phyloP scores from a whole-genome alignment of 2,888 invertebrate species.

The Cremastinae sp. region DNA sequence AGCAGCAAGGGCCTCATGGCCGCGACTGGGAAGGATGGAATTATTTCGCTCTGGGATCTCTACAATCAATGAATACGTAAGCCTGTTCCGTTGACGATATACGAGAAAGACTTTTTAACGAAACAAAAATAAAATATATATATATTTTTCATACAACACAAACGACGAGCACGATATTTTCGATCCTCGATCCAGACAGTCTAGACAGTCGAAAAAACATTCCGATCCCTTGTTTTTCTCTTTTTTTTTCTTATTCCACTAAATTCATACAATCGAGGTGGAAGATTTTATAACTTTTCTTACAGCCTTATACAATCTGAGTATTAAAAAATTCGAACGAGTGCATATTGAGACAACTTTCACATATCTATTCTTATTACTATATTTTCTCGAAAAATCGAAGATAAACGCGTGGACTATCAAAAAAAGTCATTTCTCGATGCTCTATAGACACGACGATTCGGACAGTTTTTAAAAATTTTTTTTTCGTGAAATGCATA shows the following conservation, averaged over 20 bases:
- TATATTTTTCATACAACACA: conserved; percentile 61
- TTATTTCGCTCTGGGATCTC: conserved; percentile 90
- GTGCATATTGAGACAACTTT: no score
- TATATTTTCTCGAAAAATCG: no score
- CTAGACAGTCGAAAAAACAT: no score
- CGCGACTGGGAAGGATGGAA: conserved; percentile 87
- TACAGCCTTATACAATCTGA: not conserved
- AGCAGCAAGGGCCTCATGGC: conserved; percentile 88
- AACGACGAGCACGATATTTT: conserved; percentile 23
- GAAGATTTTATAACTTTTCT: not conserved
- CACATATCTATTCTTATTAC: no score
- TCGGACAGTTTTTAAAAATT: no score
- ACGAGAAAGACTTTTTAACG: conserved; percentile 34
- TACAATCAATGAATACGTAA: conserved; percentile 82
- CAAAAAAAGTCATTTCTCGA: conserved; percentile 37
- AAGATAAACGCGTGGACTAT: not conserved
- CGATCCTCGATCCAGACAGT: conserved; percentile 1
- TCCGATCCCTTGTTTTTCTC: not conserved
- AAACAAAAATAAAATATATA: conserved; percentile 45
- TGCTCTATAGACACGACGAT: conserved; percentile 23
- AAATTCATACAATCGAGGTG: not conserved
- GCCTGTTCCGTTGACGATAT: not conserved
- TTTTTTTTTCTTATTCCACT: no score
- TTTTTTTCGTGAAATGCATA: conserved; percentile 43
- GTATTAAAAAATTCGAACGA: not conserved